Conservation (phyloP, 2,888 invertebrate genomes). For the Phragmatobia fuliginosa region DNA sequence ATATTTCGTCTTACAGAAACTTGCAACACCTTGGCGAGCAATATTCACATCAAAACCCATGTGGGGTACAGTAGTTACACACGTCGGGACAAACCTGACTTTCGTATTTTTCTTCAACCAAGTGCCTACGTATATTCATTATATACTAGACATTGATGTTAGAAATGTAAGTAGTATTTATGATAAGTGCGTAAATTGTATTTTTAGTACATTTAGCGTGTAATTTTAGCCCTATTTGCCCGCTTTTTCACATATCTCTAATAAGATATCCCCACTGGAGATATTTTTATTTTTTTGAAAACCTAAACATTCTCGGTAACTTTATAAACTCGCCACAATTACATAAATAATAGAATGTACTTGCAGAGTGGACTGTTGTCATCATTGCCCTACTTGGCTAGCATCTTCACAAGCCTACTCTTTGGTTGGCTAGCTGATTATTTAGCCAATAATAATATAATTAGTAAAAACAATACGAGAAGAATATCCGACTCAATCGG, state of each 20-base stretch:
- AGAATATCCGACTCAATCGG: constrained; percentile 82
- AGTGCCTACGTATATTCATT: constrained; percentile 88
- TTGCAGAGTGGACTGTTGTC: constrained; percentile 87
- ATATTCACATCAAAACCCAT: constrained; percentile 80
- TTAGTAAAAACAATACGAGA: constrained; percentile 64
- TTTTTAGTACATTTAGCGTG: too few relatives aligned
- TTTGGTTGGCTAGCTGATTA: constrained; percentile 87
- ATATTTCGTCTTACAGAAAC: constrained; percentile 51
- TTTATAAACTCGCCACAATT: too few relatives aligned
- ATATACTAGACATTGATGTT: constrained; percentile 81
- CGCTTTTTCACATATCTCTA: too few relatives aligned
- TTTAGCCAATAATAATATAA: constrained; percentile 63
- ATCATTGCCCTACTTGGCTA: constrained; percentile 87
- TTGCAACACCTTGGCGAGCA: constrained; percentile 81
- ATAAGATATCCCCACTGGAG: too few relatives aligned
- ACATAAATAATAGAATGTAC: neutral
- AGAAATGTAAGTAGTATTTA: constrained; percentile 63
- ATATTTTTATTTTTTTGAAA: too few relatives aligned
- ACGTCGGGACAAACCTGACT: constrained; percentile 84
- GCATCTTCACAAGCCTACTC: constrained; percentile 82
- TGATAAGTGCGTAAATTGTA: neutral
- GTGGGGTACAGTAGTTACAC: constrained; percentile 85
- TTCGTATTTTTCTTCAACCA: constrained; percentile 89
- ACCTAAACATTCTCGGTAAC: too few relatives aligned
- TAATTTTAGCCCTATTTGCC: too few relatives aligned